phyloP scores from a whole-genome alignment of 1,140 invertebrate genomes.

The Drosophila jambulina region DNA sequence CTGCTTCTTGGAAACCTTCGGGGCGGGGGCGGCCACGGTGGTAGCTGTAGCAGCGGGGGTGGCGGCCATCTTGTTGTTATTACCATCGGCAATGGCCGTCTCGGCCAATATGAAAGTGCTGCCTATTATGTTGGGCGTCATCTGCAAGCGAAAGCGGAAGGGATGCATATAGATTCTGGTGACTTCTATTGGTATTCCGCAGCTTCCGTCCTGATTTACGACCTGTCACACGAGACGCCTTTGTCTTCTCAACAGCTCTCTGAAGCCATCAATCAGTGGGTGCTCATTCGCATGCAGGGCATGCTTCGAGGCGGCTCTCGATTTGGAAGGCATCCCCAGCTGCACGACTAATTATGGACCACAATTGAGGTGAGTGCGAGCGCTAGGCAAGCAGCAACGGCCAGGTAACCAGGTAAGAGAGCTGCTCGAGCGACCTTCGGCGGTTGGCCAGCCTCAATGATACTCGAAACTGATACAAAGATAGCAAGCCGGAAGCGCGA shows the following conservation, averaged over 20 bases:
- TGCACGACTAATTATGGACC: conserved; percentile 74
- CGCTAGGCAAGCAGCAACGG: background rate
- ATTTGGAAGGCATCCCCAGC: conserved; percentile 61
- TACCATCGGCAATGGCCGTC: conserved; percentile 76
- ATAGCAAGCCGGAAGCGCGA: conserved; percentile 63
- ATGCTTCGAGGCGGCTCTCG: conserved; percentile 33
- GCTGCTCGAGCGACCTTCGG: conserved; percentile 58
- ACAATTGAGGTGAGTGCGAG: conserved; percentile 52
- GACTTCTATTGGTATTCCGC: conserved; percentile 30
- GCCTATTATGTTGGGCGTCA: conserved; percentile 84
- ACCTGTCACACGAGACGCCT: conserved; percentile 48
- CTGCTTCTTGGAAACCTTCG: conserved; percentile 33
- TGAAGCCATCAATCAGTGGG: conserved; percentile 52
- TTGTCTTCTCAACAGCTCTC: conserved; percentile 33
- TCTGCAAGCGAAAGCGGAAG: conserved; percentile 59
- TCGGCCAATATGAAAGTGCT: conserved; percentile 82
- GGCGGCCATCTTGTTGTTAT: conserved; percentile 73
- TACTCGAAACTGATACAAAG: conserved; percentile 67
- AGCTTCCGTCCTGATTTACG: conserved; percentile 71
- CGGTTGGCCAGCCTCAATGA: conserved; percentile 60
- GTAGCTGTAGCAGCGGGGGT: conserved; percentile 36
- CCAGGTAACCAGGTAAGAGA: conserved; percentile 22
- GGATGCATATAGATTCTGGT: background rate
- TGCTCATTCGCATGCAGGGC: conserved; percentile 62
- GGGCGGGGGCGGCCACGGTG: conserved; percentile 16